Percentiles rank a stretch among this genome's conserved stretches.
Evolutionary conservation across 2,797 vertebrate species (phyloP).

Genomic region (Pipistrellus pipistrellus): DNA sequence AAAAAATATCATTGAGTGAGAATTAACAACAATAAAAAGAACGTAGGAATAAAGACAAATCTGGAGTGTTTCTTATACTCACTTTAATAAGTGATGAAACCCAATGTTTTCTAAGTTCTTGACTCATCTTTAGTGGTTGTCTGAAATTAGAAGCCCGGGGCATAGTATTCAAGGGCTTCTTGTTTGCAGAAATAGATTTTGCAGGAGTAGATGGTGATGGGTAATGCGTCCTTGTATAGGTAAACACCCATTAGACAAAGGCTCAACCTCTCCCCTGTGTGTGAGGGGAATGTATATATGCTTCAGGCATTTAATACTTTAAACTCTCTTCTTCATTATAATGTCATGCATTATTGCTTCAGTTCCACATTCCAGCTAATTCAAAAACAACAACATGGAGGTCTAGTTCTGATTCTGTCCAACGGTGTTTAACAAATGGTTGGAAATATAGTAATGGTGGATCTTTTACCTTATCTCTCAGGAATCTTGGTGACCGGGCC

Average conservation of each 20-base stretch:
- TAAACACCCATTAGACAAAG: not conserved
- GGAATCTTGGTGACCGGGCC: not conserved
- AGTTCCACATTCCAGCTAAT: not conserved
- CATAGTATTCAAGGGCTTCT: not conserved
- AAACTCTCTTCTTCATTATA: not conserved
- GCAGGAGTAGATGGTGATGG: not conserved
- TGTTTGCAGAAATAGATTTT: not conserved
- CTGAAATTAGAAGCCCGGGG: not conserved
- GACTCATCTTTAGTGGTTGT: not conserved
- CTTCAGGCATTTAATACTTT: not conserved
- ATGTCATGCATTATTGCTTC: not conserved
- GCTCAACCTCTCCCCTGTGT: not conserved
- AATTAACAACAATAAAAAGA: not conserved
- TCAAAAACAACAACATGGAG: not conserved
- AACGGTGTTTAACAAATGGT: not conserved
- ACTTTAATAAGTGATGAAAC: not conserved
- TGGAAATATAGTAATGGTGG: not conserved
- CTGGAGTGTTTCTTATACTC: not conserved
- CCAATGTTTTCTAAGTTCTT: not conserved
- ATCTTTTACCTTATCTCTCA: not conserved
- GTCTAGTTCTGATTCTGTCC: conserved; percentile 36
- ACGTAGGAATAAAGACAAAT: conserved; percentile 3
- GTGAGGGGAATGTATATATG: not conserved
- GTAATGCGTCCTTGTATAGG: not conserved
- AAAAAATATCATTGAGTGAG: too few species aligned